Percentiles rank a stretch among this genome's conserved stretches.
These are phyloP conservation scores for Halcyon senegalensis DNA, from an alignment of 2,113 vertebrate genomes.

Conservation along the genomic window DNA sequence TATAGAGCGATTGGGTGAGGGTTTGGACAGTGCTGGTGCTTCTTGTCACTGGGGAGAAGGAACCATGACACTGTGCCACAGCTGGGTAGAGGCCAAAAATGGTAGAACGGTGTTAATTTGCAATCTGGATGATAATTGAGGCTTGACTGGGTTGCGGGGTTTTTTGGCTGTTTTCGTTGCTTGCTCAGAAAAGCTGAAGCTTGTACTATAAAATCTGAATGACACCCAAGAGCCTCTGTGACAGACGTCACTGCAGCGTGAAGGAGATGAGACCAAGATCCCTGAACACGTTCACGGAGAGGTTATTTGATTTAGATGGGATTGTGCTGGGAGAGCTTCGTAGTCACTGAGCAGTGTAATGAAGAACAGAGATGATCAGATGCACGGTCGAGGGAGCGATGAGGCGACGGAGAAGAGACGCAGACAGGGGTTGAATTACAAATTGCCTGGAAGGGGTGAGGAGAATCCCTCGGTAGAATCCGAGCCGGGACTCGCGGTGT, in stretches of 20 bases:
- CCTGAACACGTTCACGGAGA: accelerated
- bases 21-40: neutral
- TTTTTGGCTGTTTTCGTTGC: neutral
- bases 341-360: neutral
- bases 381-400: neutral
- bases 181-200: neutral
- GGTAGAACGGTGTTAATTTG: neutral
- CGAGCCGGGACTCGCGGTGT: neutral
- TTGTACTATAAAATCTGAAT: neutral
- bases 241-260: neutral
- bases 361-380: neutral
- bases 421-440: neutral
- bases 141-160: neutral
- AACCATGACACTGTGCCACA: neutral
- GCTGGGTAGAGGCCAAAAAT: neutral
- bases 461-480: neutral
- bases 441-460: slow-evolving; percentile 40
- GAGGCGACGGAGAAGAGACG: neutral
- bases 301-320: neutral
- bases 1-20: neutral
- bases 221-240: neutral
- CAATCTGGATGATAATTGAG: neutral
- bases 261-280: neutral
- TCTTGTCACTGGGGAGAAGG: neutral
- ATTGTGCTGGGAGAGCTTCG: neutral